Evolutionary conservation across 2,888 invertebrate genomes (phyloP), one percentile per base, ranked within the genome.

Genomic region (Drosophila histrio): DNA sequence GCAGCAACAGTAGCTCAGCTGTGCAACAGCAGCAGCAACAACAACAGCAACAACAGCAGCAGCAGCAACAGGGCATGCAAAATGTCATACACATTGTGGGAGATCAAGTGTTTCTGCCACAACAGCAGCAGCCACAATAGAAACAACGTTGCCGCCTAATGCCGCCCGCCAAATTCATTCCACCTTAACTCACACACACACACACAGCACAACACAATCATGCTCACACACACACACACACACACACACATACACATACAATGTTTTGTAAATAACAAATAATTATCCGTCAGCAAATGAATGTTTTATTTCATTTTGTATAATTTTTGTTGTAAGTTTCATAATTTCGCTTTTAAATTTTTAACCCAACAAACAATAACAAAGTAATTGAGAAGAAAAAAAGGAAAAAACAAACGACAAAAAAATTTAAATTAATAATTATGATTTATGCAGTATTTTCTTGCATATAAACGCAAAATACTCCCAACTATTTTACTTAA

Each of bases 31-130:
- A 41, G 24, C 44, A 64, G 38, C 75, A 79, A 44, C 78, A 72
- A 38, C 49, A 47, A 15, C 58, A 39, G 36, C 76, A 49, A 32
- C 77, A 64, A 9, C 75, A 64, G 7, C 75, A 72, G 46, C 80
- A 61, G 44, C 61, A 76, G n/a, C 76, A 79, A 53, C 79, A 72
- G 52, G 74, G 76, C 63, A 85, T 87, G 83, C 89, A 89, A 79
- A 90, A 90, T 80, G 90, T 90, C 59, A 89, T 90, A 77, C 90
- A 90, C 57, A 90, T 90, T 76, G 90, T 90, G 47, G 89, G 87
- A 68, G 90, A 90, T 66, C 89, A 90, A 62, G 84, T 90, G 41
- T 89, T 72, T 56, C 47, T 78, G 70, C 86, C 73, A 57, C 85
- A 71, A 61, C 87, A 71, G 44, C 86, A 77, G 57, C 71, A 76